phyloP scores from a whole-genome alignment of 1,140 invertebrate species.

The Reticulitermes speratus region DNA sequence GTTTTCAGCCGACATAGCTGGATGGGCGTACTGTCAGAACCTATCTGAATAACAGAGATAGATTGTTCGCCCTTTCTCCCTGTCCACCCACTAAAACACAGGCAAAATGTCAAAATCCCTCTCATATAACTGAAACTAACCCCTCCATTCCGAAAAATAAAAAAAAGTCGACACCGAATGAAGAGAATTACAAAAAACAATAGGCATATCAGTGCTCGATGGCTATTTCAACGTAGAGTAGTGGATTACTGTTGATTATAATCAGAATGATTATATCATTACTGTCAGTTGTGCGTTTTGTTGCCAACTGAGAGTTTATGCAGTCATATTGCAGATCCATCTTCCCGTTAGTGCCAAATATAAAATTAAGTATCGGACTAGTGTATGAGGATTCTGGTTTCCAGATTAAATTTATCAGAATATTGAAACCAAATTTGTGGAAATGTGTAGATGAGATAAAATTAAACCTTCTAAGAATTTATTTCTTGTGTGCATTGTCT shows the following conservation, averaged over 20 bases:
- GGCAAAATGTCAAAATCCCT: slow-evolving; percentile 11
- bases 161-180: background rate
- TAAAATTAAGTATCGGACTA: background rate
- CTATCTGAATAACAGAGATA: slow-evolving; percentile 15
- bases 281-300: background rate
- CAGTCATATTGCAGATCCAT: background rate
- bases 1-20: background rate
- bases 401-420: background rate
- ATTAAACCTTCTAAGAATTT: no score
- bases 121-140: background rate
- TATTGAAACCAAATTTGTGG: background rate
- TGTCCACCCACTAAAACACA: slow-evolving; percentile 9
- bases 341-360: background rate
- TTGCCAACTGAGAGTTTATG: background rate
- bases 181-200: background rate
- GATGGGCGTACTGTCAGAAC: background rate
- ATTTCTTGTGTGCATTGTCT: no score
- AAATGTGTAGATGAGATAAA: background rate
- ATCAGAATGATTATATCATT: background rate
- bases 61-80: slow-evolving; percentile 13
- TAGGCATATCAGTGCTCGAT: background rate
- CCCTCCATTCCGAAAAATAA: background rate
- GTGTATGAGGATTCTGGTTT: background rate
- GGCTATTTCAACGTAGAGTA: background rate
- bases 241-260: background rate